Evolutionary conservation across 1,140 invertebrate species (phyloP), one percentile per base, ranked within the genome.

Genomic region (Pseudomyrmex concolor): DNA sequence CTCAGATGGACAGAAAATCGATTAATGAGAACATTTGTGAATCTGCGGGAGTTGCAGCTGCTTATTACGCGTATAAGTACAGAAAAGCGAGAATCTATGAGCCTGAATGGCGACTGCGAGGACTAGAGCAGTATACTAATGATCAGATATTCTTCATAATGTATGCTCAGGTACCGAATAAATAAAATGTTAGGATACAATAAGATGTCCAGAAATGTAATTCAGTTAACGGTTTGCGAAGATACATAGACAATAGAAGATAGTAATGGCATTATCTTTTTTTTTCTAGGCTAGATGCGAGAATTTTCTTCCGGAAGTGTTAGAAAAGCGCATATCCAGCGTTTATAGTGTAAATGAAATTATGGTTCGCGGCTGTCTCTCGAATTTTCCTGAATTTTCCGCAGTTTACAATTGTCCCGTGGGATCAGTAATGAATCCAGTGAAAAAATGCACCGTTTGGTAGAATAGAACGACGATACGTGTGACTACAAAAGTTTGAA

Each of bases 1-100:
- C 4, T 12, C 17, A 78, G 48, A 43, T 51, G 9, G 94, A 95
- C 87, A 94, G 95, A 48, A 92, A 19, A 95, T 95, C 22, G 9
- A 90, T 94, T 70, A 95, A 95, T 4, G 95, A 96, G 89, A 96
- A 96, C 90, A 96, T 96, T 68, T 95, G 95, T 15, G 95, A 96
- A 86, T 95, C 96, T 82, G 95, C 95, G 34, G 95, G 95, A 15
- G 17, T 89, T 34, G 60, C 70, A 17, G 67, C 81, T 2, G 87
- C 88, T 0, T 84, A 84, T 54, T 5, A 81, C 63, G 90, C 84
- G 13, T 91, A 87, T 10, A 62, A 60, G 15, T 84, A 86, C 57
- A 66, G 64, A 48, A 83, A 71, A 54, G 81, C 67, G 12, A 78
- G 77, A 50, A 13, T 63, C 48, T 57, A 70, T 9, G 51, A 83